Evolutionary conservation across 2,113 vertebrate species (phyloP), one percentile per base, ranked within the genome.

Genomic region (Lota lota): DNA sequence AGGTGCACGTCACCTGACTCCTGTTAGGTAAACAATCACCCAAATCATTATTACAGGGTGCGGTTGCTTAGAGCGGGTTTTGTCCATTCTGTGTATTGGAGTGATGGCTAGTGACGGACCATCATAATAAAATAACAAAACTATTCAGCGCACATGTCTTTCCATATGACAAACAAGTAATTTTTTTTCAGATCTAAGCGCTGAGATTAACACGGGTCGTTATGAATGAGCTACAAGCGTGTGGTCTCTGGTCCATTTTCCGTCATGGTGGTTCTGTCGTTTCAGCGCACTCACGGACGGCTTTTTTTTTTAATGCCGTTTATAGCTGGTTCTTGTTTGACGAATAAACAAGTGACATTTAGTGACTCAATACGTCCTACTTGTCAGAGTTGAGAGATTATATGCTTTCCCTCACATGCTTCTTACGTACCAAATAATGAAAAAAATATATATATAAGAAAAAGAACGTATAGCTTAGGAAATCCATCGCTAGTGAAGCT

Each of bases 161-260:
- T 83, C 81, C 82, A 77, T 63, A 80, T 68, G 81, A 85, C 83
- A 87, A 80, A 74, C 54, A 61, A 79, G 76, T 69, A 10, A 72
- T 69, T 79, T 76, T 79, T 76, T 77, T 79, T 65, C 75, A 66
- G 78, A 86, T 74, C 62, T 47, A 15, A 72, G 67, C 53, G 33
- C 71, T 67, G 79, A 81, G 63, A 72, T 72, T 64, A 62, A 1
- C 22, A 47, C 19, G 67, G 66, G 75, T 79, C 70, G 63, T 47
- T 11, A 19, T 64, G 67, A 81, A 69, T 54, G n/a, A 77, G 76
- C 12, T 16, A 50, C 57, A 19, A 61, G 72, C 84, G 72, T 77
- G 75, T 75, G 79, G 21, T 77, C 77, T 85, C 66, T 50, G 74
- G 76, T 47, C 40, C 40, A 8, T 14, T 12, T 79, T 57, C 63